Conservation (phyloP, 1,140 invertebrate species). For the Theocolax elegans region DNA sequence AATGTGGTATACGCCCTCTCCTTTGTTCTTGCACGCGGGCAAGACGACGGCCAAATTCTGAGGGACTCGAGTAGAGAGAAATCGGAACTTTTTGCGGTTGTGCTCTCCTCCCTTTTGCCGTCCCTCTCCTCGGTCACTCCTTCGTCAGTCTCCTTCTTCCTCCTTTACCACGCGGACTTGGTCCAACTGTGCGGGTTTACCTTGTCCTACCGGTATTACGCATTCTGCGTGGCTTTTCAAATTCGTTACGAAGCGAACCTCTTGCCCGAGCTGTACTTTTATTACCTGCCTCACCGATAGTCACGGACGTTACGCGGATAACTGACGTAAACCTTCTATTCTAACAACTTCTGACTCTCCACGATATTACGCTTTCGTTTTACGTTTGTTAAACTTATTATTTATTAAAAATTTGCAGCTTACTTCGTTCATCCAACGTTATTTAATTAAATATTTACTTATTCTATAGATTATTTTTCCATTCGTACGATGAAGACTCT, state of each 20-base stretch:
- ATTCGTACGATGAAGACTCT: no score
- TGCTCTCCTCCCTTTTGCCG: constrained; percentile 19
- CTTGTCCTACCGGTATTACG: constrained; percentile 22
- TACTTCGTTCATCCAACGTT: no score
- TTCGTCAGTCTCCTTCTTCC: neutral
- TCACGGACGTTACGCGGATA: no score
- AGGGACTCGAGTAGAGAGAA: neutral
- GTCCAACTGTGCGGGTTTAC: constrained; percentile 11
- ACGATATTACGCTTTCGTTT: no score
- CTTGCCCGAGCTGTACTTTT: neutral
- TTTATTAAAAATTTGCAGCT: no score
- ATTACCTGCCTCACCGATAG: no score
- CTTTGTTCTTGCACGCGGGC: constrained; percentile 22
- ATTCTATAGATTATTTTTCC: no score
- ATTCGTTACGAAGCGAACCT: neutral
- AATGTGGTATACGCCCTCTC: no score
- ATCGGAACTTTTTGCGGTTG: constrained; percentile 1
- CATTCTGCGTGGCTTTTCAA: constrained; percentile 21
- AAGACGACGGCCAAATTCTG: constrained; percentile 19
- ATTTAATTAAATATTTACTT: no score
- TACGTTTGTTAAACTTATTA: no score
- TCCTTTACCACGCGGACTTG: neutral
- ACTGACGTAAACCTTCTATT: no score
- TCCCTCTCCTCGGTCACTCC: neutral
- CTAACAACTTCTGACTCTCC: no score